These are phyloP conservation scores for Peromyscus californicus DNA, from an alignment of 2,113 vertebrate genomes.

Conservation along the genomic window DNA sequence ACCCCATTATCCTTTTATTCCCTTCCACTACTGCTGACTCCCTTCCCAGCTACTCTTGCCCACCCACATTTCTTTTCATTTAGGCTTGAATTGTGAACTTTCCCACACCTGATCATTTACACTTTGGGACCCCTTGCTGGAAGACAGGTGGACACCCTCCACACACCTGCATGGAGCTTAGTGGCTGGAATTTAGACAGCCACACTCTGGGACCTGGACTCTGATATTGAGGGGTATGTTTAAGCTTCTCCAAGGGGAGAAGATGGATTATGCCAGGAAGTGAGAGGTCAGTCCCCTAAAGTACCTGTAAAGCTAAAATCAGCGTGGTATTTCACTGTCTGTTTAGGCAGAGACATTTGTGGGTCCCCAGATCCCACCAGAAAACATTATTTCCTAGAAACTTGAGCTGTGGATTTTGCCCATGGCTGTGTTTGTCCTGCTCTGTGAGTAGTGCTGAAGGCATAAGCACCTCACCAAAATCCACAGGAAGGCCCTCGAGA, in stretches of 20 bases:
- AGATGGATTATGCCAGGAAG: background rate
- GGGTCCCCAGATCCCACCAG: background rate
- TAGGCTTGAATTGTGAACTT: background rate
- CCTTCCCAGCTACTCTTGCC: background rate
- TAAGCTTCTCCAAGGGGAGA: background rate
- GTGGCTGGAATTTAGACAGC: conserved; percentile 54
- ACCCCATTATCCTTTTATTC: too few species aligned
- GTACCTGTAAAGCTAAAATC: background rate
- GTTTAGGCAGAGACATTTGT: background rate
- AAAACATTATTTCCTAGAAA: accelerated
- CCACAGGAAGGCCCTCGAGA: background rate
- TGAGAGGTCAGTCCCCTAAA: background rate
- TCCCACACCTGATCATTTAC: background rate
- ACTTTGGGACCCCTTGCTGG: background rate
- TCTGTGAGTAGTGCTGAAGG: background rate
- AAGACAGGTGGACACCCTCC: accelerated
- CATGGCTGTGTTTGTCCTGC: accelerated
- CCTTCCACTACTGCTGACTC: background rate
- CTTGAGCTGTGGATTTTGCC: background rate
- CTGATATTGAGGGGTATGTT: background rate
- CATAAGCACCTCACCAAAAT: accelerated
- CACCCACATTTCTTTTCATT: too few species aligned
- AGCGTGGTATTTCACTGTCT: background rate
- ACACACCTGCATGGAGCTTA: background rate
- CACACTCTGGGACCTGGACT: accelerated